Conservation (phyloP, 2,797 vertebrate genomes). For the Falco cherrug region DNA sequence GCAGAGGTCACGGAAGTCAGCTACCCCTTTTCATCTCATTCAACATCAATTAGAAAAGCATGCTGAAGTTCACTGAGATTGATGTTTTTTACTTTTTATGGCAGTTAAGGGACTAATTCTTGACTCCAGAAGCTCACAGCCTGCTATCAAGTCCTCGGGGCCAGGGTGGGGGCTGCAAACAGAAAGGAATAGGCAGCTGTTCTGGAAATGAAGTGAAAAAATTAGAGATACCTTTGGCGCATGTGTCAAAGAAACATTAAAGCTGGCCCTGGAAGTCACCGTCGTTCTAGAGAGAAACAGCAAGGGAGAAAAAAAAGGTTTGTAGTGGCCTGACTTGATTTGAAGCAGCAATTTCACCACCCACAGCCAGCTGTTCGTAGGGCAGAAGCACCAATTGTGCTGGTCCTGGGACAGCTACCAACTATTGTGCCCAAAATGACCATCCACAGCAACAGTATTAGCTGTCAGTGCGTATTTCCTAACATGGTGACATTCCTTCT, state of each 20-base stretch:
- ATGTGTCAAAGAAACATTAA: not conserved
- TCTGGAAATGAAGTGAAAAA: not conserved
- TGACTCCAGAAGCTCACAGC: not conserved
- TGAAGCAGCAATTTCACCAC: not conserved
- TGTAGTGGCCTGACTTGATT: not conserved
- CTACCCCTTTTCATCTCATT: slow-evolving; percentile 24
- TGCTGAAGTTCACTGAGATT: not conserved
- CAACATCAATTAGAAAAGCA: slow-evolving; percentile 28
- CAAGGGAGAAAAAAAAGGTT: not conserved
- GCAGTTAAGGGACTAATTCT: not conserved
- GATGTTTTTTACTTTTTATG: not conserved
- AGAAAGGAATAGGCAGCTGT: not conserved
- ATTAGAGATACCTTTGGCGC: not conserved
- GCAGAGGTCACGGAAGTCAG: slow-evolving; percentile 16
- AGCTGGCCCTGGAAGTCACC: not conserved
- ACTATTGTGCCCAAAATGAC: not conserved
- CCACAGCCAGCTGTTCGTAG: not conserved
- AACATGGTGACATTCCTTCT: not conserved
- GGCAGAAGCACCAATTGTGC: not conserved
- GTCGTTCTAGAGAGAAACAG: not conserved
- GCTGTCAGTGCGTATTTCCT: slow-evolving; percentile 8
- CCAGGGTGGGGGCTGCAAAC: not conserved
- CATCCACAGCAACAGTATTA: not conserved
- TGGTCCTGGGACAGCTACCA: not conserved
- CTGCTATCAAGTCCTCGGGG: not conserved